Evolutionary conservation across 2,797 vertebrate species (phyloP).

Genomic region (Protosalanx chinensis): DNA sequence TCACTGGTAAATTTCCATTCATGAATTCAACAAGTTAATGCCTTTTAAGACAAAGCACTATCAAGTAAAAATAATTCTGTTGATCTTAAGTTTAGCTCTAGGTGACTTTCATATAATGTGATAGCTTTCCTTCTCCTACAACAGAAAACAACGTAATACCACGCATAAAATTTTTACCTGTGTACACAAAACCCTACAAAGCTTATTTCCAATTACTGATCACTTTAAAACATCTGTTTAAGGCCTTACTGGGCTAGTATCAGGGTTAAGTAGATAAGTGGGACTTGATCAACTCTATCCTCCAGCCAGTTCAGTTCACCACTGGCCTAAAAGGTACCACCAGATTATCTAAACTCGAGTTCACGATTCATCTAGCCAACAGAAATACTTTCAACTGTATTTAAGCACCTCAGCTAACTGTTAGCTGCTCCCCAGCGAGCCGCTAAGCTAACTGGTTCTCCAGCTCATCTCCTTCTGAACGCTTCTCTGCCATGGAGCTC

Average conservation of each 20-base stretch:
- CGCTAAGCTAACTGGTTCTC: constrained; percentile 15
- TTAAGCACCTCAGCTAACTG: too few species aligned
- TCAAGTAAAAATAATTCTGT: constrained; percentile 6
- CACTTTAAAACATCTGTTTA: constrained; percentile 62
- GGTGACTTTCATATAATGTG: constrained; percentile 57
- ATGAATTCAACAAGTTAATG: constrained; percentile 33
- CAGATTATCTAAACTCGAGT: background rate
- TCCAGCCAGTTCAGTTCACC: background rate
- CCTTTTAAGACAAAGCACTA: constrained; percentile 26
- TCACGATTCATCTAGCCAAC: too few species aligned
- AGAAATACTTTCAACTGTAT: too few species aligned
- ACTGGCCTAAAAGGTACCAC: background rate
- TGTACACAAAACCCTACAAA: constrained; percentile 45
- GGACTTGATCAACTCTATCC: constrained; percentile 20
- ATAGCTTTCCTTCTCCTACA: constrained; percentile 30
- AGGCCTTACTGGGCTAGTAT: constrained; percentile 51
- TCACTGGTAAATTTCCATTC: constrained; percentile 27
- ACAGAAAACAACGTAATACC: too few species aligned
- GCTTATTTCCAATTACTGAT: constrained; percentile 64
- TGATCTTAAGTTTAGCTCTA: constrained; percentile 39
- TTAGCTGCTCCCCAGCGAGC: background rate
- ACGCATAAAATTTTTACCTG: background rate
- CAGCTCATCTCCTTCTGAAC: constrained; percentile 35
- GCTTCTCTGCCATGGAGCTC: constrained; percentile 43
- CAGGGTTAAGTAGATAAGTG: constrained; percentile 50